Base-by-base conservation (phyloP, 1,140 invertebrate genomes). In the Tachypleus tridentatus region DNA sequence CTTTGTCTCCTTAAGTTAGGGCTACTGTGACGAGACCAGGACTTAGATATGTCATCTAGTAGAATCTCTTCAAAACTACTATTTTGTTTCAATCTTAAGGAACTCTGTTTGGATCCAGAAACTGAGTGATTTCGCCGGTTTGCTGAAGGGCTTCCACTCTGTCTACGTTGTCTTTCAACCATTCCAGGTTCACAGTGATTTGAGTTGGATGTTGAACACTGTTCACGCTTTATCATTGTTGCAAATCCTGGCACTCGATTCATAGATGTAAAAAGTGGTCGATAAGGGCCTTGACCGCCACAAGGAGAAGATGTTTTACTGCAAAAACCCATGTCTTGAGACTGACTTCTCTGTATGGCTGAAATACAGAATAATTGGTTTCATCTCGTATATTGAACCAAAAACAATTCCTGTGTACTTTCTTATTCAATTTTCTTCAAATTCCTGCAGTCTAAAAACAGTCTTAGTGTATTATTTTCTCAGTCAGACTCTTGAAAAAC, bases 51-150 rank as follows among this genome's bases (percentile, higher is more conserved):
- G 70, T 87, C 86, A 73, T 92, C 89, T 4, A 93, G 73, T 0
- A 89, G 90, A 54, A 93, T 93, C 72, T 93, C 89, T 73, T 88
- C 87, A 48, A 48, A 77, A 29, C 29, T 29, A 48, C 84, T 82
- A 9, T 85, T 86, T 67, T 85, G 80, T n/a, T 85, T 87, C 74
- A 83, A 81, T 70, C 82, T 82, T 8, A 85, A 86, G 51, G 87
- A 89, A 51, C 79, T 80, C 51, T 90, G 87, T 10, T 86, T 76
- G 0, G 85, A 89, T 57, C 79, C 80, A 54, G 74, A 69, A 61
- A 57, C 11, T 48, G 51, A 29, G 47, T 58, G 58, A 8, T 52
- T 54, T 58, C 52, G 63, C 8, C 73, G 63, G 29, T 29, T 29
- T n/a, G 63, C 62, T 29, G 58, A 65, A 3, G 67, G 64, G 51